Evolutionary conservation across 2,797 vertebrate species (phyloP).

Genomic region (Lerista edwardsae): DNA sequence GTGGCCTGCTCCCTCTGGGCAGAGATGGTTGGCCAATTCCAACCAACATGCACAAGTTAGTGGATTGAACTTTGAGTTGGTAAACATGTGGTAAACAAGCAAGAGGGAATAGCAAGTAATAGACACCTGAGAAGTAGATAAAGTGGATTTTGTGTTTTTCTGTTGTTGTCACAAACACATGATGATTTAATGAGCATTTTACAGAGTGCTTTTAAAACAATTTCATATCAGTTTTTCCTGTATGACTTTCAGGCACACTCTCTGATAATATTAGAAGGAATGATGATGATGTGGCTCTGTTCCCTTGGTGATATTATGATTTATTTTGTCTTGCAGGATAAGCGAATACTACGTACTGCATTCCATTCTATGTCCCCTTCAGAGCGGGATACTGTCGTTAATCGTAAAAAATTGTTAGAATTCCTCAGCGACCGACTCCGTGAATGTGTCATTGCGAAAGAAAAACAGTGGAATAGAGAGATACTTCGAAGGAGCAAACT

Average conservation of each 20-base stretch:
- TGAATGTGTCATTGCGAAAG: constrained; percentile 44
- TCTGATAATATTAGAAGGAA: background rate
- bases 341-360: constrained; percentile 76
- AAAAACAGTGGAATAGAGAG: constrained; percentile 62
- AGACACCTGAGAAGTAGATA: background rate
- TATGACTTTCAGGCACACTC: background rate
- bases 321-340: constrained; percentile 72
- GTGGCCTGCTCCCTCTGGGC: too few relatives aligned
- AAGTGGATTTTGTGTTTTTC: background rate
- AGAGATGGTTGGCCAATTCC: too few relatives aligned
- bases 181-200: background rate
- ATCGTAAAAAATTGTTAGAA: constrained; percentile 75
- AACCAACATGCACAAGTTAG: background rate
- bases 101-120: too few relatives aligned
- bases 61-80: background rate
- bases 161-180: background rate
- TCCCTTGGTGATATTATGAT: background rate
- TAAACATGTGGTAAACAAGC: background rate
- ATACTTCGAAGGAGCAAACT: constrained; percentile 55
- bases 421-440: constrained; percentile 79
- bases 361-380: constrained; percentile 75
- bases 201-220: too few relatives aligned
- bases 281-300: background rate
- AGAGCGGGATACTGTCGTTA: constrained; percentile 75
- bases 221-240: background rate